These are phyloP conservation scores for Aphelenchoides bicaudatus DNA, from an alignment of 2,888 invertebrate species.

Conservation along the genomic window DNA sequence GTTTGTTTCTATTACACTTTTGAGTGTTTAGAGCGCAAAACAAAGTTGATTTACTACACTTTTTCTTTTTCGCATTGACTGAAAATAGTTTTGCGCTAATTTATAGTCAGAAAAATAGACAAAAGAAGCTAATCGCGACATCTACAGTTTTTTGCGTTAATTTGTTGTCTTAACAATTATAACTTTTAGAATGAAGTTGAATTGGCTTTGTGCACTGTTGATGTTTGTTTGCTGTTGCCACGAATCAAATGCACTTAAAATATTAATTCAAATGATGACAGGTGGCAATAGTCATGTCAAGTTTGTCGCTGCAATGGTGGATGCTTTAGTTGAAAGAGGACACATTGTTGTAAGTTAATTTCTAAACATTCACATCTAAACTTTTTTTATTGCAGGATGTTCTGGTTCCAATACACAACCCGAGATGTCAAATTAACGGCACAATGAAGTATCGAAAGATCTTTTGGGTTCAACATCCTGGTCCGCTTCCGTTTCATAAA, in stretches of 20 bases:
- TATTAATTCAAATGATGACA: neutral
- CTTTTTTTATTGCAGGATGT: neutral
- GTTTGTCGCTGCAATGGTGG: neutral
- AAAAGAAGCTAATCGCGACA: no score
- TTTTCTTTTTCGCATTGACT: no score
- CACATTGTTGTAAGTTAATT: neutral
- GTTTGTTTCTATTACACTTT: no score
- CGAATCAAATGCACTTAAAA: neutral
- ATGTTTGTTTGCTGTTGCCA: no score
- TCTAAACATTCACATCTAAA: neutral
- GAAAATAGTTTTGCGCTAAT: no score
- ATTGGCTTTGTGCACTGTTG: no score
- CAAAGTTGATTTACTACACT: no score
- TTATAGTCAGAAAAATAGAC: no score
- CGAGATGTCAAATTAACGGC: neutral
- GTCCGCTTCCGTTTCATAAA: neutral
- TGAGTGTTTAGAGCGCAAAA: no score
- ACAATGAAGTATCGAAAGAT: neutral
- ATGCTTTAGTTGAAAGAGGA: neutral
- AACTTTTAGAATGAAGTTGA: no score
- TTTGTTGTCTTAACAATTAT: no score
- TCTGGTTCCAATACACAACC: neutral
- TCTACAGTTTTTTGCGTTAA: no score
- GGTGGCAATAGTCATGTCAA: neutral
- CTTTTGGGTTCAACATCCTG: neutral